Base-by-base conservation (phyloP, 2,888 invertebrate species). In the Melinaea marsaeus region DNA sequence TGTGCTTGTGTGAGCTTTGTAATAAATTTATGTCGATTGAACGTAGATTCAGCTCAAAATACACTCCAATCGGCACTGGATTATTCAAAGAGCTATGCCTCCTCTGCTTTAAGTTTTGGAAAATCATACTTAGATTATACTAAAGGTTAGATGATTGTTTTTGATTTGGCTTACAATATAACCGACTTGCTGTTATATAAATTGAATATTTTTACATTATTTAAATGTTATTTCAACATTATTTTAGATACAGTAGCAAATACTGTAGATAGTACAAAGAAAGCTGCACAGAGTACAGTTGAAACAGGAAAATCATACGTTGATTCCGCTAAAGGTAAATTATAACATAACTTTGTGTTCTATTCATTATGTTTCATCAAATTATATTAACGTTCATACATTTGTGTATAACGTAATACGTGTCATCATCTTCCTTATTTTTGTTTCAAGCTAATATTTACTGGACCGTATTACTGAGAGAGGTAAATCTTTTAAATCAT, bases 251-350 rank as follows among this genome's bases (percentile, higher is more conserved):
- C 82, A 46, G 76, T 85, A 71, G 75, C 81, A 61, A 82, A 76
- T 69, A 82, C 86, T 67, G 82, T 88, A 79, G 88, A 88, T 78
- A 85, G 72, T 69, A 86, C 89, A 69, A 90, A 86, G 77, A 87
- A 86, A 76, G 80, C 85, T 13, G 87, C 90, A 7, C 83, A 81
- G 71, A 80, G 77, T 69, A 74, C 80, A 13, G 71, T 81, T 66
- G 82, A 81, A 54, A 82, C 77, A 37, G 77, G 85, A 62, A 74
- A 79, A 42, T 69, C 79, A 13, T 68, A 76, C 13, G 70, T 82
- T 58, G 80, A 78, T 58, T 72, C 75, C 55, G 79, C 81, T 3
- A 84, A 70, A 70, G 69, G 69, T 70, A 63, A 60, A 45, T 55
- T 57, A 4, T 13, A 13, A 37, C 32, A 5, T 46, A 47, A 55